phyloP scores from a whole-genome alignment of 2,113 vertebrate genomes.

The Coptodon rendalli region DNA sequence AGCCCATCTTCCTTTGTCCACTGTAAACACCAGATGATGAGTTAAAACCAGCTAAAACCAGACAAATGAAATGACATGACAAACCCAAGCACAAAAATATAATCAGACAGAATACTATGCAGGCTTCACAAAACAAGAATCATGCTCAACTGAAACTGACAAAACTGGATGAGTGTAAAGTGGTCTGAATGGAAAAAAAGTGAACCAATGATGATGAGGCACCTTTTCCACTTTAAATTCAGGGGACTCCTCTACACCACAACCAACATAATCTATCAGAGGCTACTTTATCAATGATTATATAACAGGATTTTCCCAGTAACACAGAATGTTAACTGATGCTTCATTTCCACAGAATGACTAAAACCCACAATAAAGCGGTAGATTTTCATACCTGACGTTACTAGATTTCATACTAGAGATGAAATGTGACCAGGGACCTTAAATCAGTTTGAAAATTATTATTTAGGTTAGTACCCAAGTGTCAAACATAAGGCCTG shows the following conservation, averaged over 20 bases:
- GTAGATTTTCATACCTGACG: neutral
- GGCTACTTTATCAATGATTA: neutral
- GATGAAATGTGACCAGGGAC: neutral
- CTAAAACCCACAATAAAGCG: neutral
- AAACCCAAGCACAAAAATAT: constrained; percentile 41
- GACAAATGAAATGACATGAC: neutral
- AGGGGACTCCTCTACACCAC: neutral
- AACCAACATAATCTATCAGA: neutral
- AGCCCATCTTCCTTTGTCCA: constrained; percentile 96
- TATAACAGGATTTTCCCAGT: neutral
- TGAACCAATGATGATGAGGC: constrained; percentile 82
- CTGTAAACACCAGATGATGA: constrained; percentile 79
- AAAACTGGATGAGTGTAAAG: constrained; percentile 34
- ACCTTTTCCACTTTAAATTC: neutral
- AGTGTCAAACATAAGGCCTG: neutral
- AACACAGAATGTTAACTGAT: neutral
- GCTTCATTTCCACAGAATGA: neutral
- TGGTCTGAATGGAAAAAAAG: constrained; percentile 38
- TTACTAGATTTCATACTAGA: neutral
- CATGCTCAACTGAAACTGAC: constrained; percentile 82
- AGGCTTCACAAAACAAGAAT: constrained; percentile 62
- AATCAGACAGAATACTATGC: constrained; percentile 41
- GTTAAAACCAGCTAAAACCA: constrained; percentile 33
- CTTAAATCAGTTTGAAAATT: neutral
- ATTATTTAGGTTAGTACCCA: neutral